Evolutionary conservation across 1,140 invertebrate genomes (phyloP).

Genomic region (Subanguina moxae): DNA sequence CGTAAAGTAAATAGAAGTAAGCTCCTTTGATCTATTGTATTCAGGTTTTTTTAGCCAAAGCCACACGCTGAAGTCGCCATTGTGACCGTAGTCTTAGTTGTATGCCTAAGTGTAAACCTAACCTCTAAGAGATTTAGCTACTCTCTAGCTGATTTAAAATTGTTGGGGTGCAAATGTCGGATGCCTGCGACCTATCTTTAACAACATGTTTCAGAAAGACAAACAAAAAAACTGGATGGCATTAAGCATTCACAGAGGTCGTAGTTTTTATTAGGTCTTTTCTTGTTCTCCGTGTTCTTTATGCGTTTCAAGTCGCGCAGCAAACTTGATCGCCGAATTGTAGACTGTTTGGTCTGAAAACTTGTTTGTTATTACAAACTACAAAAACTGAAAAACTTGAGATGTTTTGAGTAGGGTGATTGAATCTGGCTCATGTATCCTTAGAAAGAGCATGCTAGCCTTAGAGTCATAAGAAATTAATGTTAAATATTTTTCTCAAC

Average conservation of each 20-base stretch:
- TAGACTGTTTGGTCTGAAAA: slow-evolving; percentile 50
- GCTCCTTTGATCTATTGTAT: no score
- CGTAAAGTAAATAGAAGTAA: no score
- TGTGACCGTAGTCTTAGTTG: no score
- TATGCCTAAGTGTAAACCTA: no score
- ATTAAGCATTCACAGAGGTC: slow-evolving; percentile 48
- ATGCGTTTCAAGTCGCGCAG: slow-evolving; percentile 52
- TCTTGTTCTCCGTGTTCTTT: slow-evolving; percentile 51
- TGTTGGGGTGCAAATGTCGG: no score
- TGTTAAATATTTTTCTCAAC: no score
- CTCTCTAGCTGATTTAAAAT: no score
- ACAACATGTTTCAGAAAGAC: background rate
- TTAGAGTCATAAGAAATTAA: no score
- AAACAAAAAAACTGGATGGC: slow-evolving; percentile 7
- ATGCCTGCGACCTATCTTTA: no score
- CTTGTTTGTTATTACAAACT: background rate
- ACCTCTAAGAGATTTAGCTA: no score
- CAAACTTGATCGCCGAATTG: slow-evolving; percentile 50
- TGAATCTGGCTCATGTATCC: slow-evolving; percentile 55
- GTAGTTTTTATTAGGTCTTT: slow-evolving; percentile 21
- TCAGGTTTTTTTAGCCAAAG: no score
- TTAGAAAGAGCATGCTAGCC: slow-evolving; percentile 48
- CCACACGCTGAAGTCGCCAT: no score
- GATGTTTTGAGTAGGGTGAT: slow-evolving; percentile 54
- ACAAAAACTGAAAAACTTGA: slow-evolving; percentile 35